Conservation (phyloP, 2,888 invertebrate species). For the Polyommatus iphigenia region DNA sequence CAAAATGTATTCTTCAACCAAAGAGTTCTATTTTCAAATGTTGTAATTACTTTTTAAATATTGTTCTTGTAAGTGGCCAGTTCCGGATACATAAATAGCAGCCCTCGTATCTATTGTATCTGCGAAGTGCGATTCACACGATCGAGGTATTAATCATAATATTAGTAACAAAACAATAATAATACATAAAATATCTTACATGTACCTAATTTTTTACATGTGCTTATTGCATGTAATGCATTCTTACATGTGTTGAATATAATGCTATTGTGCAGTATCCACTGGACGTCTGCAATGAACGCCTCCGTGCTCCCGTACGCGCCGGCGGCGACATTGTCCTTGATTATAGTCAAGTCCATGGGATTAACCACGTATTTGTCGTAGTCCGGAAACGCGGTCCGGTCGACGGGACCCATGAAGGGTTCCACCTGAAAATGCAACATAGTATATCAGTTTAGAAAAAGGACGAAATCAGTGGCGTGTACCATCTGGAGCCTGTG, state of each 20-base stretch:
- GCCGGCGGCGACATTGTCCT: slow-evolving; percentile 87
- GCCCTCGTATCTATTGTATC: too few relatives aligned
- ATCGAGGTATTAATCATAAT: neutral
- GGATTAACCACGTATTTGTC: slow-evolving; percentile 91
- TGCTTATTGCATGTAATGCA: neutral
- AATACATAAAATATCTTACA: slow-evolving; percentile 28
- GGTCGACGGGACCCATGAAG: slow-evolving; percentile 88
- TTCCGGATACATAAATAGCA: too few relatives aligned
- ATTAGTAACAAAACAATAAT: slow-evolving; percentile 3
- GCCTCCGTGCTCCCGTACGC: slow-evolving; percentile 93
- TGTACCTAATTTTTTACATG: neutral
- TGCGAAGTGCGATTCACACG: too few relatives aligned
- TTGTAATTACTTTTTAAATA: too few relatives aligned
- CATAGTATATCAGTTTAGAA: too few relatives aligned
- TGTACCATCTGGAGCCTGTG: too few relatives aligned
- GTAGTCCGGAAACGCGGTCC: slow-evolving; percentile 86
- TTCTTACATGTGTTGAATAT: slow-evolving; percentile 92
- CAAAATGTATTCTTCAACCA: too few relatives aligned
- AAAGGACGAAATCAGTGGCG: too few relatives aligned
- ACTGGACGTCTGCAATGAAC: slow-evolving; percentile 93
- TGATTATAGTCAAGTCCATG: slow-evolving; percentile 89
- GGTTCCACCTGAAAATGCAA: slow-evolving; percentile 84
- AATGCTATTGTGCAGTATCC: slow-evolving; percentile 96
- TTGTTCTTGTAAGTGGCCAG: too few relatives aligned
- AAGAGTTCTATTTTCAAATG: too few relatives aligned